Evolutionary conservation across 2,888 invertebrate species (phyloP), one percentile per base, ranked within the genome.

Genomic region (Gari tellinella): DNA sequence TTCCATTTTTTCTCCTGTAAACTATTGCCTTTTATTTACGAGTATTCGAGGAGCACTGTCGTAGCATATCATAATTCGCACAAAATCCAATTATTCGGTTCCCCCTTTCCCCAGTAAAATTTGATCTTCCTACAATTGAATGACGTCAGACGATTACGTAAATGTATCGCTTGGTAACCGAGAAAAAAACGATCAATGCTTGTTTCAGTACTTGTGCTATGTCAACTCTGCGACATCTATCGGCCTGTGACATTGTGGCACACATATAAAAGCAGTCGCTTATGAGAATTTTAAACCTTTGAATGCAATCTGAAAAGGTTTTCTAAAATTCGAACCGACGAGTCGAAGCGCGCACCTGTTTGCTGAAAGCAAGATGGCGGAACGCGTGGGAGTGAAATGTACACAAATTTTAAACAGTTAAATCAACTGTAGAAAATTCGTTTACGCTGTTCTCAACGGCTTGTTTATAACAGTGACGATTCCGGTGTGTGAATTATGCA

Each of bases 71-170:
- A 31, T 31, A 31, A 31, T 31, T 31, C 31, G 31, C 31, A 10
- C 31, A 31, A 31, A 31, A 31, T 31, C 31, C 31, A 31, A 31
- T 31, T 31, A 31, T 31, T 31, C 31, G 31, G 31, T 31, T 31
- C 31, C 31, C 31, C 31, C 31, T 31, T 31, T 31, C 31, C 31
- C 10, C 31, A 10, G 31, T 31, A 31, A 31, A 31, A 31, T 31
- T 31, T 31, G 31, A 31, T 31, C 31, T 31, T 31, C 31, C 31
- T 31, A 31, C 31, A 31, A 31, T 31, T 31, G 66, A 66, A 66
- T 66, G 66, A 70, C 70, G 63, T 73, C 65, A 65, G 45, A 17
- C 37, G 56, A 58, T 67, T 73, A 61, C 72, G 66, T 62, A 72
- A 66, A 65, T 66, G 58, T 40, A 65, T 72, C 64, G 72, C 72